Conservation (phyloP, 2,797 vertebrate species). For the Hypotaenidia okinawae region DNA sequence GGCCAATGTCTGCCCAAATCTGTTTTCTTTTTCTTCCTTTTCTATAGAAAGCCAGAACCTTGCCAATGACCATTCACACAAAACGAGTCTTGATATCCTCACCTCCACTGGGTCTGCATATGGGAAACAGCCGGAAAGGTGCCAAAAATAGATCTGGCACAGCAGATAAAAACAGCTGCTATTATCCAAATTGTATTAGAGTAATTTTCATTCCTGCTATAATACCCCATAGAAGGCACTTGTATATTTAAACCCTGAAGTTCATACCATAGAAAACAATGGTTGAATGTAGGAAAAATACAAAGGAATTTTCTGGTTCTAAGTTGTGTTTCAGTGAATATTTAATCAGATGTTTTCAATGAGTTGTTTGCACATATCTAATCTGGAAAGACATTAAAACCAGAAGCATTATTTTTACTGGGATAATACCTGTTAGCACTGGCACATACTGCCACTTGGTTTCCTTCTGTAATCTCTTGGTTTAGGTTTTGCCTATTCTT, state of each 20-base stretch:
- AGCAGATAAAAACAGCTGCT: slow-evolving; percentile 31
- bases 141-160: slow-evolving; percentile 23
- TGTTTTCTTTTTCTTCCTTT: not conserved
- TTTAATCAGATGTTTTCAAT: not conserved
- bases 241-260: not conserved
- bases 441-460: not conserved
- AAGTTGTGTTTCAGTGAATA: not conserved
- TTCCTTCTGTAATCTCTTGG: not conserved
- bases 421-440: not conserved
- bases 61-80: not conserved
- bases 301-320: not conserved
- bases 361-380: not conserved
- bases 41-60: not conserved
- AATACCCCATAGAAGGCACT: not conserved
- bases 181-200: slow-evolving; percentile 3
- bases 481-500: not conserved
- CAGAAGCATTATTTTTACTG: not conserved
- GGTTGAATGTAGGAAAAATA: not conserved
- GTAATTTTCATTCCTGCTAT: not conserved
- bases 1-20: not conserved
- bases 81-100: not conserved
- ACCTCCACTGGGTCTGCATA: not conserved
- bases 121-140: not conserved
- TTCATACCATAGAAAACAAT: not conserved
- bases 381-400: not conserved